Percentiles rank a stretch among this genome's conserved stretches.
Conservation (phyloP, 2,888 invertebrate genomes). For the Atrina japonica region DNA sequence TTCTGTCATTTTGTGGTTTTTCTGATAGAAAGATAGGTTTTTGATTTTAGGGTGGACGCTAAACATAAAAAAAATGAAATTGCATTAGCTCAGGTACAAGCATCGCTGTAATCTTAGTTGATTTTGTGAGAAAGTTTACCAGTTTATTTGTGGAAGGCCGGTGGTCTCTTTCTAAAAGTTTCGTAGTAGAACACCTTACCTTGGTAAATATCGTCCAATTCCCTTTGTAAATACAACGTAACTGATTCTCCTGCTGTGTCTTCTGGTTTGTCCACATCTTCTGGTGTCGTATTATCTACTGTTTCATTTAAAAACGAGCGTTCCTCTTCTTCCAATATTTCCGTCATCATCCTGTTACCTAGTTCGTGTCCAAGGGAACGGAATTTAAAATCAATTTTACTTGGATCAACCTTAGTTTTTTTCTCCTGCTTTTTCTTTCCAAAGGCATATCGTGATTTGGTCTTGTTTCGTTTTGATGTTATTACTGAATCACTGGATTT, state of each 20-base stretch:
- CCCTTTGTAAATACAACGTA: slow-evolving; percentile 66
- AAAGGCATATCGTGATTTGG: slow-evolving; percentile 46
- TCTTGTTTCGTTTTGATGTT: slow-evolving; percentile 30
- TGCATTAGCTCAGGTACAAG: no score
- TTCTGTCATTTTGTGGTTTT: no score
- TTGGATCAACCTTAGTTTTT: slow-evolving; percentile 52
- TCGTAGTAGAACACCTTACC: no score
- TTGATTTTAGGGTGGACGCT: no score
- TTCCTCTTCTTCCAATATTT: slow-evolving; percentile 53
- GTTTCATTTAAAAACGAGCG: slow-evolving; percentile 29
- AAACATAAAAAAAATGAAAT: no score
- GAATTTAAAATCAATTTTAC: slow-evolving; percentile 57
- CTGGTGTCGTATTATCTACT: slow-evolving; percentile 28
- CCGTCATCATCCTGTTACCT: slow-evolving; percentile 50
- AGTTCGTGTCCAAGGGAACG: slow-evolving; percentile 45
- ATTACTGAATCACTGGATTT: slow-evolving; percentile 27
- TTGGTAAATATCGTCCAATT: slow-evolving; percentile 69
- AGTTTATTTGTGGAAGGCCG: no score
- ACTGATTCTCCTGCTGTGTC: slow-evolving; percentile 55
- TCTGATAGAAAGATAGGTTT: no score
- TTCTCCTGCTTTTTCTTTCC: slow-evolving; percentile 41
- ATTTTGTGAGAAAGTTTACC: no score
- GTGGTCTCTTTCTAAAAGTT: no score
- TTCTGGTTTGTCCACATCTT: slow-evolving; percentile 28
- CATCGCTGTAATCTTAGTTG: no score